Conservation (phyloP, 2,797 vertebrate species). For the Gallirallus australis region DNA sequence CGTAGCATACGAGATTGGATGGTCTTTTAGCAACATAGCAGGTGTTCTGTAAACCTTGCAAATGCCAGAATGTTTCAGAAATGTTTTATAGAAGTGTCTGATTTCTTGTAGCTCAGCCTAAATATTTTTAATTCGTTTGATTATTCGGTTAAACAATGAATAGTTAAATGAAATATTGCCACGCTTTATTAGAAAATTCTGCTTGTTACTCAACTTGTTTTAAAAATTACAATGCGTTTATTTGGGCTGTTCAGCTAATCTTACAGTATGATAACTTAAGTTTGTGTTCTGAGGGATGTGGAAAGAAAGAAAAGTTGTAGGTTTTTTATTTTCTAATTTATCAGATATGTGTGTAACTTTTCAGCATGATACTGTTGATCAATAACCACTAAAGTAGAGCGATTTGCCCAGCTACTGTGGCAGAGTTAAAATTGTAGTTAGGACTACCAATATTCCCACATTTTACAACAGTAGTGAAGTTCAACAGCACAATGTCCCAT, state of each 20-base stretch:
- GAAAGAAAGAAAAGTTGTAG: conserved; percentile 68
- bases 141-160: conserved; percentile 70
- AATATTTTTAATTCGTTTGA: conserved; percentile 64
- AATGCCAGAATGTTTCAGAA: conserved; percentile 69
- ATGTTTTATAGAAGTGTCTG: conserved; percentile 52
- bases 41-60: conserved; percentile 51
- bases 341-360: conserved; percentile 60
- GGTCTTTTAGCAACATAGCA: conserved; percentile 36
- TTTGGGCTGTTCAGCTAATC: conserved; percentile 56
- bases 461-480: conserved; percentile 64
- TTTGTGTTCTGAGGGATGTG: conserved; percentile 57
- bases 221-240: conserved; percentile 54
- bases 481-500: conserved; percentile 81
- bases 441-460: conserved; percentile 44
- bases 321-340: conserved; percentile 53
- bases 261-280: conserved; percentile 51
- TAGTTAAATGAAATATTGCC: conserved; percentile 62
- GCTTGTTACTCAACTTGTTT: conserved; percentile 58
- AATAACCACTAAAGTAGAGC: conserved; percentile 88
- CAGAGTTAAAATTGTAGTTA: conserved; percentile 66
- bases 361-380: conserved; percentile 72
- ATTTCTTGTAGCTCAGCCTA: conserved; percentile 54
- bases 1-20: conserved; percentile 61
- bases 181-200: conserved; percentile 69
- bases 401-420: conserved; percentile 67